Evolutionary conservation across 2,888 invertebrate species (phyloP), one percentile per base, ranked within the genome.

Genomic region (Neria commutata): DNA sequence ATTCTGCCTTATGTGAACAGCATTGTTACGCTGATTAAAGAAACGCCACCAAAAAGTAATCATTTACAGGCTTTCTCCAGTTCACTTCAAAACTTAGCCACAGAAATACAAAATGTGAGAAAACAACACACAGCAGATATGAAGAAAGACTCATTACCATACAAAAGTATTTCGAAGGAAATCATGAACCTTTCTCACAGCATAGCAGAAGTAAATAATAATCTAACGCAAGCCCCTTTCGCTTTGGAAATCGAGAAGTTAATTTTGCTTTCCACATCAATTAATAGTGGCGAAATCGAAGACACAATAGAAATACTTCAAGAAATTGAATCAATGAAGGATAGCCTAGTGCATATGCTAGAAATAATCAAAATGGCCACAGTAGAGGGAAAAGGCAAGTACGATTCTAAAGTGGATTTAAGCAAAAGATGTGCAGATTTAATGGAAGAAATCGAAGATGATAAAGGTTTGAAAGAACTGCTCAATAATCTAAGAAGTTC

Each of bases 301-400:
- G 63, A 67, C 54, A 61, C 59, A 0, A 60, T 73, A 6, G 68
- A 67, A 53, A 60, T 71, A 10, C 45, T 72, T 23, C 66, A 70
- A 26, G 70, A 73, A 37, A 54, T 72, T 48, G 73, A 72, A 61
- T 53, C 59, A 1, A 59, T 65, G 23, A 64, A 66, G 24, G 67
- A 62, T 8, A 59, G 55, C 14, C 65, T 69, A 45, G 55, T 50
- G 11, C 25, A 54, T 29, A 19, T 67, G 11, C 37, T 59, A 29
- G 60, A 65, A 58, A 24, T 29, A 5, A 29, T 67, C 1, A 60
- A 62, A 45, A 45, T 33, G 17, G 34, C 49, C 37, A 60, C 37
- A 61, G 49, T 1, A 53, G 58, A 8, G 1, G 1, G 3, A 25
- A 3, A 33, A 1, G 8, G 33, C 11, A 3, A 24, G 6, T 14